Evolutionary conservation across 2,888 invertebrate species (phyloP).

Genomic region (Clitarchus hookeri): DNA sequence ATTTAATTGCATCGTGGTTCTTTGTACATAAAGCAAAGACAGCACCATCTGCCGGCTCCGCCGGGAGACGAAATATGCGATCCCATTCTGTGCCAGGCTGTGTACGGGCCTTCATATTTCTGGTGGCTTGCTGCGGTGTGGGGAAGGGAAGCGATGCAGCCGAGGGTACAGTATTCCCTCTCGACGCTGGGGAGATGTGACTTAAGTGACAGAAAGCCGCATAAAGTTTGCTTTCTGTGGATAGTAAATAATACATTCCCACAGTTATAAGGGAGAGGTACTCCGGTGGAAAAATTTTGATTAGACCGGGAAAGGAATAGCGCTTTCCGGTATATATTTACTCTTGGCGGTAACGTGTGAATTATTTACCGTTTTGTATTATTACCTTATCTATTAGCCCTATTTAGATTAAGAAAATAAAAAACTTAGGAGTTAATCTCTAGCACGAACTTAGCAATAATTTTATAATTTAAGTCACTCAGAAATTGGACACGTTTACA

Average conservation of each 20-base stretch:
- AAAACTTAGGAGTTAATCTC: too few species aligned
- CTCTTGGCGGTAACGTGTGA: too few species aligned
- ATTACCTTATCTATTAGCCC: too few species aligned
- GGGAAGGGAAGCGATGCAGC: background rate
- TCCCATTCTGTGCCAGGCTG: constrained; percentile 6
- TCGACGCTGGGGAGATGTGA: constrained; percentile 1
- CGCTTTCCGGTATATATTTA: background rate
- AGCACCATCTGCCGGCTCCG: background rate
- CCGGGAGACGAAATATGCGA: constrained; percentile 18
- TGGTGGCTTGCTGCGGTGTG: background rate
- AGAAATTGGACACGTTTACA: too few species aligned
- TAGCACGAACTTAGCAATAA: too few species aligned
- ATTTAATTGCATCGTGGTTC: constrained; percentile 14
- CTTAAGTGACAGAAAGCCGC: constrained; percentile 17
- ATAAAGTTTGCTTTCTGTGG: constrained; percentile 18
- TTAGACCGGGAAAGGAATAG: background rate
- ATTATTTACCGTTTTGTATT: too few species aligned
- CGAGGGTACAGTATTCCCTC: background rate
- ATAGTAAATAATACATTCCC: constrained; percentile 16
- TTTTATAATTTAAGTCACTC: too few species aligned
- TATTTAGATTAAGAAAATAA: too few species aligned
- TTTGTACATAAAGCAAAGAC: background rate
- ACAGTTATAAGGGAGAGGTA: background rate
- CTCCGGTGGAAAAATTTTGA: background rate
- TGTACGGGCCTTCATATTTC: constrained; percentile 4